These are phyloP conservation scores for Eupithecia insigniata DNA, from an alignment of 2,888 invertebrate species.

Conservation along the genomic window DNA sequence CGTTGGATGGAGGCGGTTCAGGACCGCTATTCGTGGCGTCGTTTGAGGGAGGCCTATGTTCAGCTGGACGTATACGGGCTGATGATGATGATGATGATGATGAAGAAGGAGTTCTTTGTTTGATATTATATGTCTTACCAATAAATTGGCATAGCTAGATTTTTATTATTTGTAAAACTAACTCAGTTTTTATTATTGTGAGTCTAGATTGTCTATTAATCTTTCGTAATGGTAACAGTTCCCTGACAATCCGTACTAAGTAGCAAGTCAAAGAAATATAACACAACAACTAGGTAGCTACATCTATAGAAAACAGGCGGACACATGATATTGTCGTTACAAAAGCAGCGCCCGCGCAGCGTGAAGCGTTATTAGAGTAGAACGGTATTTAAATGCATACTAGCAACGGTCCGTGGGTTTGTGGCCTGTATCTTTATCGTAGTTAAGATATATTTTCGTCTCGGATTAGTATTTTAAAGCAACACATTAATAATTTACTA, in stretches of 20 bases:
- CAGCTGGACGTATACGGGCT: no score
- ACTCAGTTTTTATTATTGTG: no score
- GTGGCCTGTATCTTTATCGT: background rate
- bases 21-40: no score
- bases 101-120: no score
- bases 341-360: slow-evolving; percentile 56
- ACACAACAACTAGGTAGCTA: slow-evolving; percentile 38
- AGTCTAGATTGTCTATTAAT: no score
- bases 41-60: no score
- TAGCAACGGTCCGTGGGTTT: slow-evolving; percentile 19
- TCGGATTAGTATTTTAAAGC: background rate
- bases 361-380: slow-evolving; percentile 70
- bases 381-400: slow-evolving; percentile 50
- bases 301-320: slow-evolving; percentile 47
- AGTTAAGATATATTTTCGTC: background rate
- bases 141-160: background rate
- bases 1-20: no score
- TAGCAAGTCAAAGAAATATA: no score
- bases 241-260: no score
- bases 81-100: no score
- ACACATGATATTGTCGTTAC: slow-evolving; percentile 53
- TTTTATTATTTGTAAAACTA: background rate
- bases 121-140: background rate
- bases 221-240: background rate
- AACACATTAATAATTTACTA: no score